Evolutionary conservation across 2,113 vertebrate genomes (phyloP), one percentile per base, ranked within the genome.

Genomic region (Mus spicilegus): DNA sequence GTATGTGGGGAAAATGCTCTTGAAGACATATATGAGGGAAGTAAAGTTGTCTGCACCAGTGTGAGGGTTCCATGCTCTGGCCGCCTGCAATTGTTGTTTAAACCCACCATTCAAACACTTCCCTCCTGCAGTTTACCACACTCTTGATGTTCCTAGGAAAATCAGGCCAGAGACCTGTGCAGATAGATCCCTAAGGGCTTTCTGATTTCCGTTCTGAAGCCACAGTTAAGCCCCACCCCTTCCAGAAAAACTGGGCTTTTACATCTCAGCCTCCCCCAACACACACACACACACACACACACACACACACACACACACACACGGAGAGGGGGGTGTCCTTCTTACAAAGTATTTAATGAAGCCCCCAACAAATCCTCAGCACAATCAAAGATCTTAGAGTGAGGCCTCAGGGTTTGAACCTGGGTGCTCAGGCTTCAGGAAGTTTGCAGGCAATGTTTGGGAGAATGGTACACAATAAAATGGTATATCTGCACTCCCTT

Each of bases 1-100:
- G 33, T 22, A 49, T 54, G 56, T 80, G 73, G 94, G 19, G n/a
- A 36, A 94, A 91, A 92, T 8, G 14, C 63, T 95, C 58, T 81
- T 82, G 16, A 51, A 96, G 94, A 39, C 26, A 49, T 26, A 9
- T 16, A 17, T 39, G 28, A 33, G 36, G 54, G 88, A 80, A 72
- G 24, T 28, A 65, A 84, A 8, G 54, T 72, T 3, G 90, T 82
- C 30, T 7, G 58, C 92, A 77, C 70, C 65, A 61, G 17, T 36
- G 80, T 86, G 9, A 58, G 69, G 22, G 63, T 46, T 46, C 39
- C 1, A 28, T 1, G 16, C 46, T 65, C 65, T 39, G 30, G 54
- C 2, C 49, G 7, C 49, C 7, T 5, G 49, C 49, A 1, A 49
- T 7, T 49, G 49, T 49, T 77, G 42, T 26, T n/a, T 56, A 82